These are phyloP conservation scores for Erebia epiphron DNA, from an alignment of 2,888 invertebrate genomes.

Conservation along the genomic window DNA sequence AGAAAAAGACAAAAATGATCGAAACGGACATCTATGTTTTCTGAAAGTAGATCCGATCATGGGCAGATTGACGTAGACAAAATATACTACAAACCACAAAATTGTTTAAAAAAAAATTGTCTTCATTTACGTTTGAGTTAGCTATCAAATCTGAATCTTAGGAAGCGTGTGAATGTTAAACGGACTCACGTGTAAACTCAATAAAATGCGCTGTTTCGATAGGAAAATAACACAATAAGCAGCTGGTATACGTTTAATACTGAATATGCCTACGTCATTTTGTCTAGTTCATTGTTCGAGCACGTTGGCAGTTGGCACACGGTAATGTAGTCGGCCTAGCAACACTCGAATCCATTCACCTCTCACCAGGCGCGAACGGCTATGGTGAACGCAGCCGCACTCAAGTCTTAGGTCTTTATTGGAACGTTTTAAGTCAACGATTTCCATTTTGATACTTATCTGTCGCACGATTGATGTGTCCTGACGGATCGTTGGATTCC, in stretches of 20 bases:
- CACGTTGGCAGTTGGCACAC: slow-evolving; percentile 76
- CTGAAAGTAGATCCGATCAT: not conserved
- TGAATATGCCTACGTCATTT: slow-evolving; percentile 34
- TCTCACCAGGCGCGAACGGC: slow-evolving; percentile 79
- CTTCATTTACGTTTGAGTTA: no score
- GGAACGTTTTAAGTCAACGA: slow-evolving; percentile 41
- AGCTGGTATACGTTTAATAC: slow-evolving; percentile 8
- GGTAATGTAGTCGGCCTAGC: slow-evolving; percentile 77
- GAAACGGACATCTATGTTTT: not conserved
- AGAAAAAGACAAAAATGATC: not conserved
- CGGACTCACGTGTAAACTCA: slow-evolving; percentile 4
- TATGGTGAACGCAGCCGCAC: slow-evolving; percentile 48
- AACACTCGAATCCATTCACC: slow-evolving; percentile 79
- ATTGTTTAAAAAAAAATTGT: no score
- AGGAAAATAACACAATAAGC: not conserved
- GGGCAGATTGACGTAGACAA: not conserved
- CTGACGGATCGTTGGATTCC: slow-evolving; percentile 36
- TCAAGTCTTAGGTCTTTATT: slow-evolving; percentile 35
- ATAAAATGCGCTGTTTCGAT: slow-evolving; percentile 4
- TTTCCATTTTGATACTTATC: slow-evolving; percentile 38
- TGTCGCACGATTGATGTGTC: slow-evolving; percentile 24
- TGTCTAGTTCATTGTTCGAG: slow-evolving; percentile 78
- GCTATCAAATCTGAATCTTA: not conserved
- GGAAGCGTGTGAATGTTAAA: not conserved
- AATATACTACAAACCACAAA: no score